phyloP scores from a whole-genome alignment of 2,888 invertebrate species.

The Spilarctia lutea region DNA sequence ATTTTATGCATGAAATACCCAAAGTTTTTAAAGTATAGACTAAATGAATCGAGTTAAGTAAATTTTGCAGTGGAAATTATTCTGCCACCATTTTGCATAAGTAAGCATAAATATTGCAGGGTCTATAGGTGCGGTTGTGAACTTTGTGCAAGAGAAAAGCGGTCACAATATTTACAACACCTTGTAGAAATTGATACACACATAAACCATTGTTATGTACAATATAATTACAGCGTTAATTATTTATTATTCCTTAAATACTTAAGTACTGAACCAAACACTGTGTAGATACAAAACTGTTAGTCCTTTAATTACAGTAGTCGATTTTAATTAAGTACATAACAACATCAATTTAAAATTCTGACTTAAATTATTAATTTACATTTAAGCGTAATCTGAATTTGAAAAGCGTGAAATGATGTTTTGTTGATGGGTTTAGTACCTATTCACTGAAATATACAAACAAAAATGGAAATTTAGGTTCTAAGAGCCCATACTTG shows the following conservation, averaged over 20 bases:
- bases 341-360: too few species aligned
- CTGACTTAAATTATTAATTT: too few species aligned
- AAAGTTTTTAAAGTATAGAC: conserved; percentile 64
- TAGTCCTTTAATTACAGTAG: background rate
- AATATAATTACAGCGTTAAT: background rate
- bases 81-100: conserved; percentile 68
- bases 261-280: background rate
- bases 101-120: conserved; percentile 74
- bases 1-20: background rate
- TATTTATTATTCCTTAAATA: background rate
- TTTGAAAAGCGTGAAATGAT: too few species aligned
- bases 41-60: conserved; percentile 73
- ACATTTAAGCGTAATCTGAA: too few species aligned
- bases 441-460: too few species aligned
- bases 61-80: conserved; percentile 69
- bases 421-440: too few species aligned
- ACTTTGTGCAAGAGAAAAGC: conserved; percentile 47
- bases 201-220: background rate
- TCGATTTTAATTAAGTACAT: background rate
- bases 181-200: background rate
- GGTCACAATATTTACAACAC: conserved; percentile 8
- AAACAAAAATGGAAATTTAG: background rate
- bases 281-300: background rate
- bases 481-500: background rate
- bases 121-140: conserved; percentile 62